Evolutionary conservation across 2,888 invertebrate genomes (phyloP).

Genomic region (Toxonevra muliebris): DNA sequence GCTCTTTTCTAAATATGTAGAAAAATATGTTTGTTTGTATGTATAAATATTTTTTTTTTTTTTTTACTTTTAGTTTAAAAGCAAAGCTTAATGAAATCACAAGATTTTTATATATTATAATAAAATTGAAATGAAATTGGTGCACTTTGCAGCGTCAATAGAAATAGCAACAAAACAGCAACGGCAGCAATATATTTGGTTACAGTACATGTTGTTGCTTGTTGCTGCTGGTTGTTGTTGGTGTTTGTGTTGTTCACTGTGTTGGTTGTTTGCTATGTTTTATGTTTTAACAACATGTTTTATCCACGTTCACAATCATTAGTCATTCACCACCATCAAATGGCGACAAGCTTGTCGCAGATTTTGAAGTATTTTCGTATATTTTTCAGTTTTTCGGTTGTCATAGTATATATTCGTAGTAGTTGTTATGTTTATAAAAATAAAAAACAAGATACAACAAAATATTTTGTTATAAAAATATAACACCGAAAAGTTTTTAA

Average conservation of each 20-base stretch:
- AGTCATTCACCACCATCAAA: conserved; percentile 1
- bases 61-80: background rate
- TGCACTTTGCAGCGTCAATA: background rate
- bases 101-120: no score
- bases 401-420: no score
- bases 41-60: background rate
- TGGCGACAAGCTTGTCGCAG: conserved; percentile 1
- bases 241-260: background rate
- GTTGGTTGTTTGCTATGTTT: background rate
- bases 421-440: no score
- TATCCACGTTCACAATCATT: background rate
- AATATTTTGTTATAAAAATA: no score
- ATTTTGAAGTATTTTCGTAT: no score
- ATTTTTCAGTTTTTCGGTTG: no score
- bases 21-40: background rate
- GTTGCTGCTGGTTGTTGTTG: conserved; percentile 5
- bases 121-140: no score
- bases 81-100: no score
- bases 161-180: no score
- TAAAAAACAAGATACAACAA: no score
- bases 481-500: no score
- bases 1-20: background rate
- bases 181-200: conserved; percentile 2
- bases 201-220: background rate
- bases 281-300: background rate